phyloP scores from a whole-genome alignment of 2,888 invertebrate genomes.

The Calliopum simillimum region DNA sequence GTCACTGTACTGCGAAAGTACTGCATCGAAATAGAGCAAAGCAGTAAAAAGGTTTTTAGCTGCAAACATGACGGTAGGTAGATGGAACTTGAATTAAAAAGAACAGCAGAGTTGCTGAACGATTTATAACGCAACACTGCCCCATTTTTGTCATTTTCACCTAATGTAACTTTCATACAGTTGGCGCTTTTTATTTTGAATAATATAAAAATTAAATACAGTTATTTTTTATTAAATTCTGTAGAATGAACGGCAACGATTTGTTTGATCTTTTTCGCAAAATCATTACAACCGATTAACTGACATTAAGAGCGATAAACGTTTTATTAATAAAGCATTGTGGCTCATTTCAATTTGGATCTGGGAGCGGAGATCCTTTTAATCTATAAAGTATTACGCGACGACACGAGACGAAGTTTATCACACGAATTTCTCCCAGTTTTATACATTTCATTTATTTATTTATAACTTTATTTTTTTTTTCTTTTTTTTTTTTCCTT shows the following conservation, averaged over 20 bases:
- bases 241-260: conserved; percentile 48
- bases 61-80: too few species aligned
- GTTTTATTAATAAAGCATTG: conserved; percentile 9
- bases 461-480: conserved; percentile 11
- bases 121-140: too few species aligned
- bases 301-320: conserved; percentile 38
- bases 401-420: conserved; percentile 60
- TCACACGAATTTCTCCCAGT: conserved; percentile 59
- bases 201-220: not conserved
- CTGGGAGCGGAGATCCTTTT: conserved; percentile 65
- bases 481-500: conserved; percentile 41
- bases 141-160: too few species aligned
- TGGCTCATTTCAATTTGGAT: conserved; percentile 53
- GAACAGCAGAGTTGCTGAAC: too few species aligned
- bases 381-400: conserved; percentile 53
- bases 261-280: conserved; percentile 6
- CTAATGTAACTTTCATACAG: too few species aligned
- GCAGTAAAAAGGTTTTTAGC: too few species aligned
- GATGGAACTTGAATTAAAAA: too few species aligned
- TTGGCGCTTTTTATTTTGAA: not conserved
- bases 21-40: too few species aligned
- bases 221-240: not conserved
- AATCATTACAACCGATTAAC: not conserved
- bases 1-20: too few species aligned
- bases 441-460: conserved; percentile 37